Base-by-base conservation (phyloP, 2,113 vertebrate genomes). In the Phyllostomus hastatus region DNA sequence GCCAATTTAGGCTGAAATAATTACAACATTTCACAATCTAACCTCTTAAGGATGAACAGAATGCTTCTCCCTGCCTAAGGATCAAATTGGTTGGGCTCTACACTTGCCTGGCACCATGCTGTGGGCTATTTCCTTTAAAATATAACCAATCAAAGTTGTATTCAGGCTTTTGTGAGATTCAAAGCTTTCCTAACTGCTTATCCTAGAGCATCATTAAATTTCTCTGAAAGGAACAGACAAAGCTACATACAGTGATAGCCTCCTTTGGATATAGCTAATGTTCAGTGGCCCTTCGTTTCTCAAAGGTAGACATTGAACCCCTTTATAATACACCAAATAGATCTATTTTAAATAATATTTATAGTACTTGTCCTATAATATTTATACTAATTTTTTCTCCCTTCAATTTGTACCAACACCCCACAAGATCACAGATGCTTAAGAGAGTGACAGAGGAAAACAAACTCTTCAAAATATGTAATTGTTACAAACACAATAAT, bases 141-240 rank as follows among this genome's bases (percentile, higher is more conserved):
- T 97, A 96, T 96, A 98, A 98, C 98, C 98, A 98, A 98, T 98
- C 98, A 98, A 98, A 98, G 98, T 98, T 96, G 97, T 88, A 98
- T 98, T 98, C 98, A 98, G 97, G 96, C 98, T 59, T 97, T 98
- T 98, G 98, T 98, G 97, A 97, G 94, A 98, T 97, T 96, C 96
- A 97, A 98, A 97, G 96, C 98, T 98, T 97, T 98, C 95, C 97
- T 97, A 97, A 98, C 94, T 97, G 96, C 95, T 98, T 97, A 96
- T 98, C 95, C 97, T 97, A 64, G 2, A 97, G 95, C 98, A 98
- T 98, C 97, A 97, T 97, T 94, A 98, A 97, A 96, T 98, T 98
- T 98, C 97, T 95, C 93, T 98, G 94, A 97, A 97, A 98, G 97
- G 90, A 97, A 90, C 95, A 98, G 97, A 98, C 97, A 98, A 98